Evolutionary conservation across 1,140 invertebrate species (phyloP), one percentile per base, ranked within the genome.

Genomic region (Trinorchestia longiramus): DNA sequence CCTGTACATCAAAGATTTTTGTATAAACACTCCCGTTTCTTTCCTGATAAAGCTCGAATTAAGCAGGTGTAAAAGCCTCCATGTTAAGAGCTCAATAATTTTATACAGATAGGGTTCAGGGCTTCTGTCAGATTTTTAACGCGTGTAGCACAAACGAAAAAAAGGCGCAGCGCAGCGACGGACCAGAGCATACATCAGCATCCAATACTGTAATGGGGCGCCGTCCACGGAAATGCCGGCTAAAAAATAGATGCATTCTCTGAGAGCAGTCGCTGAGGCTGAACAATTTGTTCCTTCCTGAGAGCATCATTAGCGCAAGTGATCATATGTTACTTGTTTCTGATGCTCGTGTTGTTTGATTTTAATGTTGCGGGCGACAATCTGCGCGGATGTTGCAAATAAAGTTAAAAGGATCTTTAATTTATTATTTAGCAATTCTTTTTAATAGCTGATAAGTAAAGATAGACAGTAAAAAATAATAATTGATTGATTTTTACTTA

Each of bases 181-280:
- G 88, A 23, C 19, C 41, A 4, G 62, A 91, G 11, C 88, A 42
- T 42, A 19, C 43, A 91, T 42, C 88, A 91, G 88, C 88, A 42
- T 91, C 88, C 88, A 91, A 91, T 91, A 91, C 43, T 42, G 88
- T 91, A 91, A 91, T 91, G 88, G 87, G 36, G 88, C 41, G 62
- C 62, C 62, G 11, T 42, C 19, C 88, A 42, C 36, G 28, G 11
- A 91, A 91, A 91, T 91, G 19, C 41, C 15, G 11, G 88, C 19
- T 43, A 91, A 91, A 91, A 43, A 91, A 77, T 77, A 77, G 62
- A 77, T 77, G 62, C 62, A 77, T 77, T 77, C 62, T 77, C 62
- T 19, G 62, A 77, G 62, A 77, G 62, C 62, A 77, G 11, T 77
- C 62, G 62, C 62, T 77, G 11, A 36, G 28, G 62, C 62, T 77